Evolutionary conservation across 2,797 vertebrate genomes (phyloP).

Genomic region (Triplophysa bombifrons): DNA sequence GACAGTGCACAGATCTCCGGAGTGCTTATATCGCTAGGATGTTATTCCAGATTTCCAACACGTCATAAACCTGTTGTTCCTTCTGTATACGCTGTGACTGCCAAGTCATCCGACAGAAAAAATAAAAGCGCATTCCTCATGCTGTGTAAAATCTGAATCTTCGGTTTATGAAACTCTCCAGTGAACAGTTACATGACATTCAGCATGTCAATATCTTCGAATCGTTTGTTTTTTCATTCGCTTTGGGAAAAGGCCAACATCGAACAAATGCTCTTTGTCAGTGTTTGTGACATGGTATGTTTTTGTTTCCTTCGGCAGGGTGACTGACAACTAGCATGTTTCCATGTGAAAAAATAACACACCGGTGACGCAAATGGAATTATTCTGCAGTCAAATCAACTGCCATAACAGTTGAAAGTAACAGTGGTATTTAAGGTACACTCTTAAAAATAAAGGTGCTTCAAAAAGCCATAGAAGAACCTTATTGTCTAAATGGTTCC

Average conservation of each 20-base stretch:
- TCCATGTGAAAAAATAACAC: constrained; percentile 40
- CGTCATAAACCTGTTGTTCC: constrained; percentile 36
- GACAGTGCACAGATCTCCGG: constrained; percentile 15
- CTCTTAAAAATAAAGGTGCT: too few species aligned
- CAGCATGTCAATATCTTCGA: constrained; percentile 43
- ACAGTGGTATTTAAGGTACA: constrained; percentile 17
- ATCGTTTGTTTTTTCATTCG: constrained; percentile 35
- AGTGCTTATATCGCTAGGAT: constrained; percentile 18
- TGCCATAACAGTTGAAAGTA: constrained; percentile 37
- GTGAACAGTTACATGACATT: constrained; percentile 39
- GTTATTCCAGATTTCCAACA: constrained; percentile 36
- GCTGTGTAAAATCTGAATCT: constrained; percentile 29
- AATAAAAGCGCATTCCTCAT: constrained; percentile 2
- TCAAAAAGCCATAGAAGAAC: too few species aligned
- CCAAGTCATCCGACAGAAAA: constrained; percentile 28
- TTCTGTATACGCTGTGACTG: constrained; percentile 9
- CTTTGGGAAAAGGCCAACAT: constrained; percentile 32
- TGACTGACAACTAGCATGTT: constrained; percentile 50
- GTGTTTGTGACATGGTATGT: constrained; percentile 44
- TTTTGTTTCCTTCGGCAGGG: constrained; percentile 36
- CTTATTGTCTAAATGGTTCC: too few species aligned
- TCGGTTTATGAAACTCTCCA: constrained; percentile 18
- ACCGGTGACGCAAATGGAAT: constrained; percentile 36
- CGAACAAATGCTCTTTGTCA: constrained; percentile 37
- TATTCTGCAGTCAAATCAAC: constrained; percentile 46